Conservation (phyloP, 2,797 vertebrate species). For the Scarus forsteni region DNA sequence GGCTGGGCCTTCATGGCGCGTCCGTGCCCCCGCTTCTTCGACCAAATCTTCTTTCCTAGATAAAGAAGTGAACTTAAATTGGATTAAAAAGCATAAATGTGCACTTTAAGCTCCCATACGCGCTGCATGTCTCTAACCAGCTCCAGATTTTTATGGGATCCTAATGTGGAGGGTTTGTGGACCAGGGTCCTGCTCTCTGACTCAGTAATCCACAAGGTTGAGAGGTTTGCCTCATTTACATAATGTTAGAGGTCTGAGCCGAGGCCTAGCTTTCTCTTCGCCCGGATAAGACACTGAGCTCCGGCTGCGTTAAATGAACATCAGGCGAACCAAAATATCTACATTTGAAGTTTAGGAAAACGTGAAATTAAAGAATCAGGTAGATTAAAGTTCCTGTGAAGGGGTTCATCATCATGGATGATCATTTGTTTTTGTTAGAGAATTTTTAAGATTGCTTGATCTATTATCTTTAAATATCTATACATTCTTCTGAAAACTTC, state of each 20-base stretch:
- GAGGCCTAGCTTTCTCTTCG: conserved; percentile 78
- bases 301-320: conserved; percentile 34
- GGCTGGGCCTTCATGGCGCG: conserved; percentile 39
- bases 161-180: conserved; percentile 83
- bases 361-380: conserved; percentile 3
- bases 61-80: conserved; percentile 49
- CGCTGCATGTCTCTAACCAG: conserved; percentile 65
- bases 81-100: conserved; percentile 31
- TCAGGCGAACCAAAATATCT: conserved; percentile 42
- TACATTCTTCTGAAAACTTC: conserved; percentile 35
- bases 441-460: neutral
- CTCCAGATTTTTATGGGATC: conserved; percentile 78
- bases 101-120: conserved; percentile 49
- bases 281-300: conserved; percentile 62
- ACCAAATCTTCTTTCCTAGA: conserved; percentile 22
- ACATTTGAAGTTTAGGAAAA: conserved; percentile 33
- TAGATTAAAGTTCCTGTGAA: too few species aligned
- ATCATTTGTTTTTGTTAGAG: too few species aligned
- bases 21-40: conserved; percentile 26
- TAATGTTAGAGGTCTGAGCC: conserved; percentile 84
- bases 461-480: too few species aligned
- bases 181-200: conserved; percentile 88
- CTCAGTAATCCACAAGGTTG: conserved; percentile 89
- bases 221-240: conserved; percentile 89
- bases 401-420: too few species aligned